Evolutionary conservation across 1,140 invertebrate genomes (phyloP), one percentile per base, ranked within the genome.

Genomic region (Drosophila setifemur): DNA sequence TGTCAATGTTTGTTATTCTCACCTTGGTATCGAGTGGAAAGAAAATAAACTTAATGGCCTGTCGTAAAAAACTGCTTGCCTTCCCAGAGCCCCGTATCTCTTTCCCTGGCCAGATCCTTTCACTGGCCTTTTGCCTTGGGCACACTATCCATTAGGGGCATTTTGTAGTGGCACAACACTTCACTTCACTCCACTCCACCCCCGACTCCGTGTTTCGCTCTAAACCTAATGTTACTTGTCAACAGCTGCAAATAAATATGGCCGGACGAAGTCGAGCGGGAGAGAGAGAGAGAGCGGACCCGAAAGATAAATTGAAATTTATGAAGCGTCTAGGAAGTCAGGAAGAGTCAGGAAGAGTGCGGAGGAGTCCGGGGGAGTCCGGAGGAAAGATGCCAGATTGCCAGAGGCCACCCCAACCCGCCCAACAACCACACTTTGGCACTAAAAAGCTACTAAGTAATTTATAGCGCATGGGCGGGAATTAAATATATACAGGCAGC

Each of bases 231-330:
- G 69, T 54, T 63, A 49, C 78, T 78, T 83, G 78, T 83, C 78
- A 83, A 85, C 78, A 73, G 60, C 79, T 70, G 78, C 73, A 83
- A 83, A 85, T 73, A 83, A 73, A 83, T 85, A 49, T 64, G 58
- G 58, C 16, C 54, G 2, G 21, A 44, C 21, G 33, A 2, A 14
- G 33, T 14, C 7, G 2, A 18, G 33, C 12, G 33, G 14, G 21
- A n/a, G 14, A 68, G 50, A 23, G 31, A 9, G 23, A 29, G 25
- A n/a, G 55, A 18, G 31, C 37, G 39, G 45, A 57, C 48, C 54
- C 45, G 61, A 58, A 66, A 83, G 79, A 83, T 85, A 83, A 83
- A 83, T 83, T 73, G 79, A 83, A 85, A 83, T 83, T 83, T 83
- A 83, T 83, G 78, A 78, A 78, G 53, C 74, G 42, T 55, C 73